Evolutionary conservation across 2,797 vertebrate species (phyloP), one percentile per base, ranked within the genome.

Genomic region (Poecilia gillii): DNA sequence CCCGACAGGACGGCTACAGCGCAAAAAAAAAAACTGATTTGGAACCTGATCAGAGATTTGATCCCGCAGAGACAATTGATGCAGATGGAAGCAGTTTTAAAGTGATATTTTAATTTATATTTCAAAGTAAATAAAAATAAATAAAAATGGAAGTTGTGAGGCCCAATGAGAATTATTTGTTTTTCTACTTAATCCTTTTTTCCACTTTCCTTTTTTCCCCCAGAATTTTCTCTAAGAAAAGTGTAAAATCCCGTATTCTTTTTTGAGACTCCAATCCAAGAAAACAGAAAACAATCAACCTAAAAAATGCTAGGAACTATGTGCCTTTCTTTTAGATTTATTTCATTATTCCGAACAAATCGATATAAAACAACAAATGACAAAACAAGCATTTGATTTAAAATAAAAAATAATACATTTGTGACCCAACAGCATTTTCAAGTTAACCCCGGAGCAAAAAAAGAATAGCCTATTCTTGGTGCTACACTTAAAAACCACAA

Each of bases 1-100:
- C 36, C 31, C 43, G 45, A 74, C 72, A 53, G 31, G 31, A 46
- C 31, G 9, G 59, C 3, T 31, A 0, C 36, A 20, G 43, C 5
- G 4, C 23, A 23, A 25, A 59, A 28, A 43, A 28, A 71, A 76
- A 74, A 71, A 77, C 59, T 71, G 71, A 74, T 80, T n/a, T 77
- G 43, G 12, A 41, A 28, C 75, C 9, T 39, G 43, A 59, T 73
- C 70, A 79, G 33, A 49, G 28, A 28, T 79, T 72, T 64, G 59
- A 55, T 55, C 53, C 25, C 3, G 28, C 57, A 31, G 57, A 59
- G 57, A 59, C 13, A 5, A 28, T 31, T 31, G 13, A 6, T 14
- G 55, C n/a, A 59, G 55, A 59, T 4, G 28, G 57, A 59, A 0
- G 13, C 28, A 28, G 23, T 3, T 53, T 53, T 49, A 49, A 20